These are phyloP conservation scores for Andrena bicolor DNA, from an alignment of 2,888 invertebrate genomes.

Conservation along the genomic window DNA sequence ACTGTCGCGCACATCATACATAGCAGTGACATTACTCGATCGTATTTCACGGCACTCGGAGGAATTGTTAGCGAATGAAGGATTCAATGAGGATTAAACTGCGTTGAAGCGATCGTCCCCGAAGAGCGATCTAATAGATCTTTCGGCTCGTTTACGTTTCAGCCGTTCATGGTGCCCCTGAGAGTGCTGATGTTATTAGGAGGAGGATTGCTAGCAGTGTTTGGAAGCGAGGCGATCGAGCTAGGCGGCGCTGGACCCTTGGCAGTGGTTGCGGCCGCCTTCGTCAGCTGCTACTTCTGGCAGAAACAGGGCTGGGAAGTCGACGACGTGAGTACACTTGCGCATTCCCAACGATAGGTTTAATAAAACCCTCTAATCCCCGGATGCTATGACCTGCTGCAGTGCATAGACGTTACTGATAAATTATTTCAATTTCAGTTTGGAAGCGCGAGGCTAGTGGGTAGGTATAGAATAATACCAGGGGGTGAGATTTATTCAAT, in stretches of 20 bases:
- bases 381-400: too few relatives aligned
- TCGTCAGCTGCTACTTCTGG: constrained; percentile 93
- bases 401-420: neutral
- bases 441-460: too few relatives aligned
- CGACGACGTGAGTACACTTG: constrained; percentile 87
- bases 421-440: constrained; percentile 2
- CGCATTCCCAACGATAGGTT: neutral
- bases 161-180: constrained; percentile 92
- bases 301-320: constrained; percentile 93
- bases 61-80: constrained; percentile 1
- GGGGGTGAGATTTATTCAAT: too few relatives aligned
- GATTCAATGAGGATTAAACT: constrained; percentile 23
- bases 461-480: too few relatives aligned
- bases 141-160: constrained; percentile 66
- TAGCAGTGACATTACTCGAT: neutral
- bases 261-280: constrained; percentile 93
- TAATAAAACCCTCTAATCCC: neutral
- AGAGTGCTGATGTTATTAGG: constrained; percentile 92
- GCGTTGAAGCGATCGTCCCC: neutral
- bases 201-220: constrained; percentile 93
- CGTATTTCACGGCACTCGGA: neutral
- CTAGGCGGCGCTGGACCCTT: constrained; percentile 92
- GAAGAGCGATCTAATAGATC: constrained; percentile 40
- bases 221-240: constrained; percentile 93
- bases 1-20: too few relatives aligned